A percentile compares a stretch with the other conserved stretches of the same genome.
phyloP scores from a whole-genome alignment of 1,140 invertebrate species.

The Drosophila kurseongensis region DNA sequence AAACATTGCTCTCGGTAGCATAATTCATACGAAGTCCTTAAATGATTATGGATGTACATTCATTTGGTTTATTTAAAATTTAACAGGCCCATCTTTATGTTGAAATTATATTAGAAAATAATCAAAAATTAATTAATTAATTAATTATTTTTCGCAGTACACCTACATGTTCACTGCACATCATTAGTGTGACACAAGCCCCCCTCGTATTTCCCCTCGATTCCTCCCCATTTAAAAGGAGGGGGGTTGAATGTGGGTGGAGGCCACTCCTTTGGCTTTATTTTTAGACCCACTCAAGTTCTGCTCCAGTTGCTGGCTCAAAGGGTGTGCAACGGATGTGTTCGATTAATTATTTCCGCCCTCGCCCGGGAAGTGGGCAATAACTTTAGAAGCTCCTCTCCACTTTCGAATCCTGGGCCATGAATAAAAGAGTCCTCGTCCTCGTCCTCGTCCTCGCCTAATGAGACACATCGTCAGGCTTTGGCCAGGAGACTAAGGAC shows the following conservation, averaged over 20 bases:
- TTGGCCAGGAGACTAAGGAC: conserved; percentile 15
- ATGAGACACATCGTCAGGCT: conserved; percentile 48
- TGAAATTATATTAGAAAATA: not conserved
- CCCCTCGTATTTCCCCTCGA: conserved; percentile 5
- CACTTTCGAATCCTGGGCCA: conserved; percentile 11
- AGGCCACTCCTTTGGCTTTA: conserved; percentile 32
- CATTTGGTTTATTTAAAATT: too few relatives aligned
- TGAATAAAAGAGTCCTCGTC: conserved; percentile 38
- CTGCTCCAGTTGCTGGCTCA: conserved; percentile 49
- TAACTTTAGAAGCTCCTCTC: conserved; percentile 32
- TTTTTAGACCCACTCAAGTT: conserved; percentile 42
- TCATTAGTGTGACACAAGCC: conserved; percentile 40
- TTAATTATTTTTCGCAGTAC: not conserved
- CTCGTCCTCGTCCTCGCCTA: conserved; percentile 14
- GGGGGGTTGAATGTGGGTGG: not conserved
- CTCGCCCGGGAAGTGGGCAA: conserved; percentile 25
- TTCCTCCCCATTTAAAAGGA: not conserved
- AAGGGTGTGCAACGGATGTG: conserved; percentile 53
- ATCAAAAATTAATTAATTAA: not conserved
- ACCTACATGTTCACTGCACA: conserved; percentile 18
- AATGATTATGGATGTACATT: too few relatives aligned
- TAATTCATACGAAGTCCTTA: too few relatives aligned
- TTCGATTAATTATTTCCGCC: conserved; percentile 56
- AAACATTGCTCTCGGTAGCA: too few relatives aligned
- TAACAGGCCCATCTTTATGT: too few relatives aligned